Conservation (phyloP, 2,113 vertebrate species). For the Zosterops lateralis region DNA sequence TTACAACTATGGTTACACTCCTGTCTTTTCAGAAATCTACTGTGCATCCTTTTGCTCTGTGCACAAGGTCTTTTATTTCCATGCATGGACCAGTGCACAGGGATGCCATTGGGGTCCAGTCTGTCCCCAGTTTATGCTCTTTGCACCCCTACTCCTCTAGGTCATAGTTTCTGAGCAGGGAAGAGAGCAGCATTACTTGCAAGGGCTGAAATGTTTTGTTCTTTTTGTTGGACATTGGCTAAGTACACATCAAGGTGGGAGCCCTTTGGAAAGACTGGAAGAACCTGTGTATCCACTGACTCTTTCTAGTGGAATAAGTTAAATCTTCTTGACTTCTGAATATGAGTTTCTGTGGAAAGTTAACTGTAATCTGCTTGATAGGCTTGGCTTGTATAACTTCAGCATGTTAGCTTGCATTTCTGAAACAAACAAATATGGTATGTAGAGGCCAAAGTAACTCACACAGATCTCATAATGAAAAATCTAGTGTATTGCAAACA, state of each 20-base stretch:
- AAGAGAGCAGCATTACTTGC: background rate
- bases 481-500: background rate
- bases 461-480: background rate
- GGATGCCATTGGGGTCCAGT: background rate
- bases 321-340: background rate
- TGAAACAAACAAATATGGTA: background rate
- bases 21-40: background rate
- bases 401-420: background rate
- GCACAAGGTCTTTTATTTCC: background rate
- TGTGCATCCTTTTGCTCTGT: background rate
- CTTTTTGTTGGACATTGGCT: background rate
- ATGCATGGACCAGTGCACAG: fast-evolving
- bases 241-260: background rate
- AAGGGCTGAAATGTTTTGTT: background rate
- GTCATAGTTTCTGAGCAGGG: background rate
- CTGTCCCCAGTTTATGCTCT: background rate
- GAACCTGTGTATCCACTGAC: background rate
- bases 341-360: background rate
- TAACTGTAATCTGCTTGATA: background rate
- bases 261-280: background rate
- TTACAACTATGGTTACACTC: background rate
- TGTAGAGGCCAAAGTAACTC: background rate
- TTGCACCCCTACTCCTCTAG: background rate
- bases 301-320: background rate
- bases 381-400: background rate